phyloP scores from a whole-genome alignment of 2,888 invertebrate species.

The Troides oblongomaculatus region DNA sequence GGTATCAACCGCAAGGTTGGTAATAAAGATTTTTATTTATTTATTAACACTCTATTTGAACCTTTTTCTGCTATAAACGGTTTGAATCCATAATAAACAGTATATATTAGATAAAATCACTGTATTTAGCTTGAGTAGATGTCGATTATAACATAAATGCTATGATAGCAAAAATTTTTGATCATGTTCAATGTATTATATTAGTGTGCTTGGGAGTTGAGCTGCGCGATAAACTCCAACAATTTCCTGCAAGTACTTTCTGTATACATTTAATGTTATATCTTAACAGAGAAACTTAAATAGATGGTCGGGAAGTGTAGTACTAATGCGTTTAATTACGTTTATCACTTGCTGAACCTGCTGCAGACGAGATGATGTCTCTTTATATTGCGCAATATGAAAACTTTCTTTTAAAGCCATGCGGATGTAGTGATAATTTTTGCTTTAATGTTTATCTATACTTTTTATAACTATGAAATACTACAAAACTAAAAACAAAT shows the following conservation, averaged over 20 bases:
- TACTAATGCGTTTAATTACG: constrained; percentile 1
- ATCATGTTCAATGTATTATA: not conserved
- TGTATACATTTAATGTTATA: not conserved
- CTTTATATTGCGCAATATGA: constrained; percentile 9
- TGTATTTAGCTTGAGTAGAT: no score
- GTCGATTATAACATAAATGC: no score
- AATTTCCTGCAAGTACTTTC: not conserved
- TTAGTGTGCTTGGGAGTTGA: not conserved
- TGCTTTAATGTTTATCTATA: no score
- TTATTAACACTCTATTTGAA: no score
- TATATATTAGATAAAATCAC: no score
- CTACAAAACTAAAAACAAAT: no score
- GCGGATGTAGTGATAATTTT: not conserved
- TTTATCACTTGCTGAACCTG: not conserved
- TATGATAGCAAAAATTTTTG: not conserved
- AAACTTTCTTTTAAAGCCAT: constrained; percentile 7
- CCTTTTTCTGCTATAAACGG: no score
- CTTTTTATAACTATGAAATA: no score
- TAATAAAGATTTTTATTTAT: no score
- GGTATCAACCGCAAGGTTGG: no score
- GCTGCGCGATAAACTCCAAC: not conserved
- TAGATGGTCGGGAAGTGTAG: constrained; percentile 2
- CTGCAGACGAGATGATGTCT: constrained; percentile 1
- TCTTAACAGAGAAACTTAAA: not conserved
- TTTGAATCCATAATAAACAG: no score